Evolutionary conservation across 1,140 invertebrate genomes (phyloP).

Genomic region (Matsumurasca onukii): DNA sequence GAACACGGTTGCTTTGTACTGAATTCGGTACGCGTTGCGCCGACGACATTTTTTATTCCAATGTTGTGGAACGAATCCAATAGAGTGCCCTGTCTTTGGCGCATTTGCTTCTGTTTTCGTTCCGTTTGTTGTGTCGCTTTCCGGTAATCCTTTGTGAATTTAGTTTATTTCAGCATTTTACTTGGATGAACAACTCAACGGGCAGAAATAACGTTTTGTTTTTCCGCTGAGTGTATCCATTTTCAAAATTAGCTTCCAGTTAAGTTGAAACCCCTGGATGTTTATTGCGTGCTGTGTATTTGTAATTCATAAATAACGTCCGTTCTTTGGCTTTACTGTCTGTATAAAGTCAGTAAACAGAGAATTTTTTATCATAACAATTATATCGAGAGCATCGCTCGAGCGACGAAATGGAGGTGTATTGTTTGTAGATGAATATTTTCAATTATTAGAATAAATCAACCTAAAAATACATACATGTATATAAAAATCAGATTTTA

Average conservation of each 20-base stretch:
- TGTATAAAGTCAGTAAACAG: no score
- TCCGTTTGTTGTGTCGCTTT: background rate
- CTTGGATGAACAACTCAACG: background rate
- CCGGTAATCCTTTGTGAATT: conserved; percentile 17
- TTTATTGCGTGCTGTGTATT: no score
- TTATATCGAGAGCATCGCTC: no score
- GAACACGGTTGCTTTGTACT: background rate
- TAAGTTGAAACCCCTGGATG: no score
- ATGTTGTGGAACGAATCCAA: background rate
- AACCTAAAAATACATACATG: no score
- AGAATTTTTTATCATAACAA: no score
- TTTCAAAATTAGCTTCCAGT: background rate
- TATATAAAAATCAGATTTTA: no score
- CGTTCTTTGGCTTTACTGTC: no score
- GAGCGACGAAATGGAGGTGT: no score
- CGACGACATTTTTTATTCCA: background rate
- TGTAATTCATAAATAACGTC: no score
- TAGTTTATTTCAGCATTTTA: background rate
- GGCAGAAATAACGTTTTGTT: background rate
- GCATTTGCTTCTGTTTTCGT: background rate
- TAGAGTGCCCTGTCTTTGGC: background rate
- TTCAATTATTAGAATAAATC: no score
- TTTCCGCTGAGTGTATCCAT: background rate
- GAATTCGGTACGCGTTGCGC: background rate
- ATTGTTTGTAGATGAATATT: no score